Evolutionary conservation across 2,113 vertebrate species (phyloP).

Genomic region (Anser cygnoides): DNA sequence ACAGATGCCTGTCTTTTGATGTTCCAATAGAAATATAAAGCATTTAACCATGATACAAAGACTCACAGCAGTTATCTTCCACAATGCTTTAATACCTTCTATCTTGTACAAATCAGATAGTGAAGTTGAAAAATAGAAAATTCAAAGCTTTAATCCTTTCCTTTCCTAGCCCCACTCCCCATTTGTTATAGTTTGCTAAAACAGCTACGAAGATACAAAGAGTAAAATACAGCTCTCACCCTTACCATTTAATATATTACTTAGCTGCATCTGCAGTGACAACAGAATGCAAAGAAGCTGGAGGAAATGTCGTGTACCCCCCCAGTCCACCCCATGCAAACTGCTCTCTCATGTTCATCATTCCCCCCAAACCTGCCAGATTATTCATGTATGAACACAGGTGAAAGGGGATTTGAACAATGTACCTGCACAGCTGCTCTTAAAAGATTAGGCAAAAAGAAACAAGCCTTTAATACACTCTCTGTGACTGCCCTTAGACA

Average conservation of each 20-base stretch:
- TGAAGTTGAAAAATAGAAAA: neutral
- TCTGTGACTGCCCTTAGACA: neutral
- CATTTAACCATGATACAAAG: neutral
- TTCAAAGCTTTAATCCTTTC: neutral
- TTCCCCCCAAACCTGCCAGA: neutral
- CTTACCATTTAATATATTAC: neutral
- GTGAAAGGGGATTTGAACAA: neutral
- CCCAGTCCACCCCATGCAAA: fast-evolving
- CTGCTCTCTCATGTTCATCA: neutral
- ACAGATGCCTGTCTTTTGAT: neutral
- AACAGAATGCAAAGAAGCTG: neutral
- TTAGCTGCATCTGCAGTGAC: neutral
- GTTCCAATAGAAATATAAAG: neutral
- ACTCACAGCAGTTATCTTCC: neutral
- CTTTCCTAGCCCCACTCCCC: too few relatives aligned
- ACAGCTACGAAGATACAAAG: neutral
- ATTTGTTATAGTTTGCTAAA: neutral
- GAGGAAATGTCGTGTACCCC: neutral
- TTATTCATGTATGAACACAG: neutral
- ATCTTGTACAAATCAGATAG: neutral
- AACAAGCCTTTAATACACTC: neutral
- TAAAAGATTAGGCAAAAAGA: fast-evolving
- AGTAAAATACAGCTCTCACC: neutral
- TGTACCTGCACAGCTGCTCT: neutral
- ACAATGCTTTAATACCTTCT: neutral